A percentile compares a stretch with the other conserved stretches of the same genome.
These are phyloP conservation scores for Eulacestoma nigropectus DNA, from an alignment of 2,113 vertebrate species.

Conservation along the genomic window DNA sequence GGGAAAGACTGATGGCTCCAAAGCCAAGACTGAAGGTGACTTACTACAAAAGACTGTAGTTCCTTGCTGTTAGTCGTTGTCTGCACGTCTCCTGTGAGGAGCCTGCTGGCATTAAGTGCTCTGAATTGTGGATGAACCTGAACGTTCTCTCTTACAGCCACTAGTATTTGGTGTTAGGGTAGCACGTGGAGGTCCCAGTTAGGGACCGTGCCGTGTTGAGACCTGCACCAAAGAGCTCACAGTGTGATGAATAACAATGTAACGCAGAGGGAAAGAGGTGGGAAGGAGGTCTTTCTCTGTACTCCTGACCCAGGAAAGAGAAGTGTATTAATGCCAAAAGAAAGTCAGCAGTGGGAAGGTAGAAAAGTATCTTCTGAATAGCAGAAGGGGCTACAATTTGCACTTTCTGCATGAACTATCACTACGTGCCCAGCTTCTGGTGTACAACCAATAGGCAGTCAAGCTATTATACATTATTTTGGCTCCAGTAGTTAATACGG, in stretches of 20 bases:
- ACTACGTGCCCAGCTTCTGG: neutral
- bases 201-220: neutral
- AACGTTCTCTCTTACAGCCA: fast-evolving
- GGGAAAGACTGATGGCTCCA: neutral
- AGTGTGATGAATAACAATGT: neutral
- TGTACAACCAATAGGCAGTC: neutral
- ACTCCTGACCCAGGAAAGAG: neutral
- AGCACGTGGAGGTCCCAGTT: neutral
- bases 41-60: neutral
- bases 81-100: fast-evolving
- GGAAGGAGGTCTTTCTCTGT: neutral
- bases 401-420: neutral
- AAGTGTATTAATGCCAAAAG: neutral
- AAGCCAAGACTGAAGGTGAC: neutral
- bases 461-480: neutral
- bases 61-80: fast-evolving
- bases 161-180: neutral
- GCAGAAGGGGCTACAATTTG: neutral
- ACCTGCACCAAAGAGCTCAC: neutral
- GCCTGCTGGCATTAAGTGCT: fast-evolving
- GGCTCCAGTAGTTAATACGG: neutral
- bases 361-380: neutral
- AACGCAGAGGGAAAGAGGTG: neutral
- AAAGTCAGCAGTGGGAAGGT: neutral
- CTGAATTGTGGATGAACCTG: neutral